Evolutionary conservation across 2,797 vertebrate species (phyloP).

Genomic region (Astyanax mexicanus): DNA sequence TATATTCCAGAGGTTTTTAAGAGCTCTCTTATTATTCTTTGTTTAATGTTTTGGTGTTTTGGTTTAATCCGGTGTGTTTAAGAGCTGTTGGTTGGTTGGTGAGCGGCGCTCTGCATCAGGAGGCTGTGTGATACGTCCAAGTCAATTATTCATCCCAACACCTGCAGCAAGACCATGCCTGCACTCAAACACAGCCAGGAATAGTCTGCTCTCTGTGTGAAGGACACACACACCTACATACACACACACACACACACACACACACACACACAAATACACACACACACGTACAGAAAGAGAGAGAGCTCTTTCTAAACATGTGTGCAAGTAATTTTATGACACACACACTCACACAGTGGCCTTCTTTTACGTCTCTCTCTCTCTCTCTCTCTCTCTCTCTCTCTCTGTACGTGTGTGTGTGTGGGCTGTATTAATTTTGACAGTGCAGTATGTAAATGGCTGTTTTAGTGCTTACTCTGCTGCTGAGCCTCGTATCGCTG

Average conservation of each 20-base stretch:
- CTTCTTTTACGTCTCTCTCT: no score
- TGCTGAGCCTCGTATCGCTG: constrained; percentile 44
- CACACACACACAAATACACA: constrained; percentile 20
- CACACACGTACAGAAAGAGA: no score
- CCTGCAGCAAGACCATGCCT: constrained; percentile 40
- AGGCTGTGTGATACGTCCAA: constrained; percentile 38
- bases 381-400: no score
- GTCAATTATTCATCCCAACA: constrained; percentile 45
- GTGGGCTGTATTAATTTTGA: constrained; percentile 54
- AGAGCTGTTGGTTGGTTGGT: no score
- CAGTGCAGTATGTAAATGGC: constrained; percentile 60
- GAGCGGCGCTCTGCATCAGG: constrained; percentile 18
- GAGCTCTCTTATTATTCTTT: no score
- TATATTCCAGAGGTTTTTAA: no score
- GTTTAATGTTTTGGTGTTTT: no score
- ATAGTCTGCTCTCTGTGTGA: constrained; percentile 47
- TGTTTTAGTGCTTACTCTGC: constrained; percentile 58
- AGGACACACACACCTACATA: constrained; percentile 10
- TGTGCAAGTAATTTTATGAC: no score
- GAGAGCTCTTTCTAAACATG: not conserved
- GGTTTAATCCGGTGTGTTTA: no score
- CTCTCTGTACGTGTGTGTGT: no score
- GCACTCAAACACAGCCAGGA: constrained; percentile 39
- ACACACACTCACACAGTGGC: no score
- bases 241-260: constrained; percentile 18